Base-by-base conservation (phyloP, 2,888 invertebrate genomes). In the Aleiodes alternator region DNA sequence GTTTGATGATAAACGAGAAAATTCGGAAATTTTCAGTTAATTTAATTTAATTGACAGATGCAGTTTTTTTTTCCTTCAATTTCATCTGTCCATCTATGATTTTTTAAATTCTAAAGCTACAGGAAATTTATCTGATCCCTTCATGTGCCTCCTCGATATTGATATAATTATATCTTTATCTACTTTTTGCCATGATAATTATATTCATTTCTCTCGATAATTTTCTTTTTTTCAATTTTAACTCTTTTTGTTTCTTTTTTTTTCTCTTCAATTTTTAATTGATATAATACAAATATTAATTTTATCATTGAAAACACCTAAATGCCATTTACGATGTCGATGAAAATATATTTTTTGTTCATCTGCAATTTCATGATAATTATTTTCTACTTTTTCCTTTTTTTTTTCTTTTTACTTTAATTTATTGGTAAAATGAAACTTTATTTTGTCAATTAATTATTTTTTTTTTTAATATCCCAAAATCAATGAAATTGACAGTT, bases 241-340 rank as follows among this genome's bases (percentile, higher is more conserved):
- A 4, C 34, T 34, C 4, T 34, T 50, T 51, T 72, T 61, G 2
- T 59, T 66, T 55, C 11, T 23, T 51, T 6, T 31, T 69, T 55
- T 53, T 38, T 69, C 51, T n/a, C 16, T 16, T 69, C 43, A 76
- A 76, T 51, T 53, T 53, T 69, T 77, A 75, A 77, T 79, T 61
- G 43, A 31, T 79, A 79, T 79, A 72, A 77, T 79, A 77, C 74
- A 76, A 73, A 74, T 77, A 72, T 72, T 77, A 69, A 75, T 72
- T 76, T 71, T 48, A 12, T 73, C 43, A 57, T 68, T 73, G 76
- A 73, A 75, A 74, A 77, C 69, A 70, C 64, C 78, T 76, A 79
- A 79, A 77, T 77, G 77, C 76, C 77, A 79, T 77, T 23, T 79
- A 77, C 51, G 31, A 64, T 53, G 50, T 68, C 31, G 31, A 50